Evolutionary conservation across 1,140 invertebrate genomes (phyloP).

Genomic region (Homalodisca vitripennis): DNA sequence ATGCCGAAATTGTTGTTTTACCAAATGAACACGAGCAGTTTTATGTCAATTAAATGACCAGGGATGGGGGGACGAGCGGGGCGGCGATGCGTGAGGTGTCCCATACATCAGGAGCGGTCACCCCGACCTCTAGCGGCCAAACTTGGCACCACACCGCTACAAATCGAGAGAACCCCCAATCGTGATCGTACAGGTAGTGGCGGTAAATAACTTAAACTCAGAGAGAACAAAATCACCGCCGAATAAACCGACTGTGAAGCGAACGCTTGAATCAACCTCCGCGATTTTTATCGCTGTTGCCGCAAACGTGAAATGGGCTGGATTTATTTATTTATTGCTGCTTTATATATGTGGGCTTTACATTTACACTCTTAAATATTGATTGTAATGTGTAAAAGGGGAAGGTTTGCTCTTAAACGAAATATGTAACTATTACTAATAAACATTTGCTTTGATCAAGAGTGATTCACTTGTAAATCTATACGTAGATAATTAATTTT

Average conservation of each 20-base stretch:
- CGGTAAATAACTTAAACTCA: not conserved
- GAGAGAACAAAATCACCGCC: not conserved
- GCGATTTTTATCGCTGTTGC: not conserved
- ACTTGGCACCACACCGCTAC: not conserved
- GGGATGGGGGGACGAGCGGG: not conserved
- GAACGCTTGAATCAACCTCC: not conserved
- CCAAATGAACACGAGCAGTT: slow-evolving; percentile 15
- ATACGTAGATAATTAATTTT: too few species aligned
- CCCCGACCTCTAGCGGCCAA: too few species aligned
- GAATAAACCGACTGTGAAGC: slow-evolving; percentile 1
- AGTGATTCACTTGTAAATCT: too few species aligned
- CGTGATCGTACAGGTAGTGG: not conserved
- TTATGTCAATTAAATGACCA: not conserved
- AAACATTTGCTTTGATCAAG: too few species aligned
- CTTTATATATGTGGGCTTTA: too few species aligned
- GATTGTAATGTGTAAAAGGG: too few species aligned
- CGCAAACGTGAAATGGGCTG: not conserved
- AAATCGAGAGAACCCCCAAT: not conserved
- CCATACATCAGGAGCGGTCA: slow-evolving; percentile 3
- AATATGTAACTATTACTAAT: too few species aligned
- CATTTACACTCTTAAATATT: too few species aligned
- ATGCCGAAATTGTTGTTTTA: slow-evolving; percentile 1
- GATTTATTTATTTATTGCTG: too few species aligned
- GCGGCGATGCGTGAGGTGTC: not conserved
- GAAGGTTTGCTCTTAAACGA: too few species aligned